These are phyloP conservation scores for Harpagus bidentatus DNA, from an alignment of 2,113 vertebrate genomes.

Conservation along the genomic window DNA sequence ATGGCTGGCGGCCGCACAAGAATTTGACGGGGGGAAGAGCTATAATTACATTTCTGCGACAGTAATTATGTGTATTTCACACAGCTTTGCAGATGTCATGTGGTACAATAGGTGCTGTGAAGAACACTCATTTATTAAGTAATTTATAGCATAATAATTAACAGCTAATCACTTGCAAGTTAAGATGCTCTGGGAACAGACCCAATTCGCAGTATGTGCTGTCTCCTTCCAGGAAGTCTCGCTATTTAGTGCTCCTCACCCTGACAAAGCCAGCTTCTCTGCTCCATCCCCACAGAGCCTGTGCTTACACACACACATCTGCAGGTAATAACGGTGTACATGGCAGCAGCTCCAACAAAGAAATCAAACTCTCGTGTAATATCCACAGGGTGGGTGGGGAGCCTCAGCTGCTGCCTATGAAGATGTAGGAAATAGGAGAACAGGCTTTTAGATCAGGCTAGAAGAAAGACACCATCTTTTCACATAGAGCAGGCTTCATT, in stretches of 20 bases:
- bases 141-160: slow-evolving; percentile 59
- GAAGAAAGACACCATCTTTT: not conserved
- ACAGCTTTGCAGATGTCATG: not conserved
- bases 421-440: not conserved
- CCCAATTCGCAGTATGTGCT: not conserved
- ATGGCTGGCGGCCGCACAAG: fast-evolving
- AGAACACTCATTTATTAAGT: slow-evolving; percentile 31
- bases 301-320: not conserved
- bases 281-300: not conserved
- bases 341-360: not conserved
- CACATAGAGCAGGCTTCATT: not conserved
- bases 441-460: not conserved
- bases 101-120: not conserved
- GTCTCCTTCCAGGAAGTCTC: not conserved
- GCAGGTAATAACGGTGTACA: not conserved
- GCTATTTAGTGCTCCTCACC: not conserved
- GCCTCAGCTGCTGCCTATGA: not conserved
- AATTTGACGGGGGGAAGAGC: not conserved
- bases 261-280: not conserved
- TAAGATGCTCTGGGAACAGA: slow-evolving; percentile 29
- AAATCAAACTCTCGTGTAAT: not conserved
- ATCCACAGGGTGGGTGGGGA: not conserved
- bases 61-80: slow-evolving; percentile 3
- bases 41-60: not conserved
- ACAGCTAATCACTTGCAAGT: slow-evolving; percentile 8